These are phyloP conservation scores for Eupithecia exiguata DNA, from an alignment of 2,888 invertebrate species.

Conservation along the genomic window DNA sequence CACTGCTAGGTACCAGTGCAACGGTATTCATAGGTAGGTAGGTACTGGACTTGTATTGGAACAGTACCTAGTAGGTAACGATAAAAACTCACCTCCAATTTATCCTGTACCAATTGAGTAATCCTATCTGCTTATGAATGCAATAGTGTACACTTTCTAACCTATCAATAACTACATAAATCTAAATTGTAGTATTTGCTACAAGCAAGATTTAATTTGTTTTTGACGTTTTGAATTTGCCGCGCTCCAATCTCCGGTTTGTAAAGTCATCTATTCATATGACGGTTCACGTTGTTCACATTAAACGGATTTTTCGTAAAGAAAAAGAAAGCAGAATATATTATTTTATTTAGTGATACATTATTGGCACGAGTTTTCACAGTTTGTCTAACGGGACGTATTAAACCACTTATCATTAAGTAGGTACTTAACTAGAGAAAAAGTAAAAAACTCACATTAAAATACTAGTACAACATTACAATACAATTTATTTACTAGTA, in stretches of 20 bases:
- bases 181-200: background rate
- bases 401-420: too few species aligned
- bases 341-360: too few species aligned
- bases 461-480: too few species aligned
- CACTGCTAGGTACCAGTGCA: too few species aligned
- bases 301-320: background rate
- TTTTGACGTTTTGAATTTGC: conserved; percentile 9
- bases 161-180: background rate
- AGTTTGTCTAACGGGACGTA: too few species aligned
- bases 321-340: background rate
- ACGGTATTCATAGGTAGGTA: too few species aligned
- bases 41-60: background rate
- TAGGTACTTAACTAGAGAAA: too few species aligned
- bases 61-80: background rate
- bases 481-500: too few species aligned
- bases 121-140: background rate
- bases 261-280: conserved; percentile 1
- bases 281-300: background rate
- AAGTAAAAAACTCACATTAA: too few species aligned
- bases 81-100: background rate
- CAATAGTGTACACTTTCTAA: background rate
- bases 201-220: background rate
- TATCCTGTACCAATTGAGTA: background rate
- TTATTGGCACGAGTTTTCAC: too few species aligned
- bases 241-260: background rate